These are phyloP conservation scores for Erinaceus europaeus DNA, from an alignment of 2,113 vertebrate genomes.

Conservation along the genomic window DNA sequence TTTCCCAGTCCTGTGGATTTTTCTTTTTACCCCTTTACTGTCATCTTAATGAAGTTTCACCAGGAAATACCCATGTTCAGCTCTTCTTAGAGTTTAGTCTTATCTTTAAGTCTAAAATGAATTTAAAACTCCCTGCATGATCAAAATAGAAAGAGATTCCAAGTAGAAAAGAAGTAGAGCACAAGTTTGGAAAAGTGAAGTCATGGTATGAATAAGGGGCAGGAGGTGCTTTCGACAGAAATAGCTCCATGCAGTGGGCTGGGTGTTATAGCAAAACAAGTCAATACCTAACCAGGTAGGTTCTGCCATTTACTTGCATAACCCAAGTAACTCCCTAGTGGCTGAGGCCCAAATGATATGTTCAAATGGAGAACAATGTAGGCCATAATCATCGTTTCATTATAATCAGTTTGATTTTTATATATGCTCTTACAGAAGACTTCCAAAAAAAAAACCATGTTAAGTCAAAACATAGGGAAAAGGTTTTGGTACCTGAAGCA, in stretches of 20 bases:
- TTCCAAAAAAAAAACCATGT: neutral
- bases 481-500: constrained; percentile 85
- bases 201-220: fast-evolving
- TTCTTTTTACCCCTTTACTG: neutral
- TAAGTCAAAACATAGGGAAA: neutral
- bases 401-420: neutral
- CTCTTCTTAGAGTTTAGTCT: neutral
- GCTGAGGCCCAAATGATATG: neutral
- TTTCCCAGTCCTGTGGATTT: neutral
- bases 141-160: neutral
- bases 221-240: fast-evolving
- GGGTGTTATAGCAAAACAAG: neutral
- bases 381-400: neutral
- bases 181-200: too few species aligned
- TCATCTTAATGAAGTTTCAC: neutral
- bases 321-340: neutral
- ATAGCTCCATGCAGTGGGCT: fast-evolving
- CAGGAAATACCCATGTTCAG: neutral
- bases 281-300: fast-evolving
- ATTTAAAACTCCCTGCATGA: neutral
- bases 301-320: neutral
- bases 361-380: neutral
- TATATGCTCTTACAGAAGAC: neutral
- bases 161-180: neutral
- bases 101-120: neutral